Percentiles rank a stretch among this genome's conserved stretches.
These are phyloP conservation scores for Sepioteuthis lessoniana DNA, from an alignment of 2,888 invertebrate genomes.

Conservation along the genomic window DNA sequence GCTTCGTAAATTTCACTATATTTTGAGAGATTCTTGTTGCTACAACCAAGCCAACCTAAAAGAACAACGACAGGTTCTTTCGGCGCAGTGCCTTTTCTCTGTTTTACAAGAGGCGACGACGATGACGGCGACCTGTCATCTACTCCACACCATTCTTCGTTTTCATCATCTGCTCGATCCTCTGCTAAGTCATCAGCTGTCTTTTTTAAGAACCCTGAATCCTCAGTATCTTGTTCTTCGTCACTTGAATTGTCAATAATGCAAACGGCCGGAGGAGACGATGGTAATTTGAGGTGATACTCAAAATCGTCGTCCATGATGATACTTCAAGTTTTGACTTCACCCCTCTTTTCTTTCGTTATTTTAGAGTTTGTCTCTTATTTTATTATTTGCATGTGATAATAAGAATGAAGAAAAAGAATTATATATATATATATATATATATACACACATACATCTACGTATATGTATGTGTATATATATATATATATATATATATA, in stretches of 20 bases:
- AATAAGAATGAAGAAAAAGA: not conserved
- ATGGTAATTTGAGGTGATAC: slow-evolving; percentile 68
- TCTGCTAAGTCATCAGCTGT: slow-evolving; percentile 45
- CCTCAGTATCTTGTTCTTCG: not conserved
- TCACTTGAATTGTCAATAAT: slow-evolving; percentile 41
- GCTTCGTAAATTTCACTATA: slow-evolving; percentile 87
- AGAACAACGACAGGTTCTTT: slow-evolving; percentile 81
- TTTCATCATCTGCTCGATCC: slow-evolving; percentile 51
- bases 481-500: no score
- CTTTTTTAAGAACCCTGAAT: slow-evolving; percentile 43
- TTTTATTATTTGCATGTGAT: not conserved
- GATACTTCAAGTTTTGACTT: not conserved
- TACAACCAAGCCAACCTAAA: slow-evolving; percentile 87
- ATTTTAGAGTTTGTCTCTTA: not conserved
- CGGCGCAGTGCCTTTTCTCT: not conserved
- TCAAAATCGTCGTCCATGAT: slow-evolving; percentile 64
- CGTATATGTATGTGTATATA: no score
- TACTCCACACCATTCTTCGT: slow-evolving; percentile 51
- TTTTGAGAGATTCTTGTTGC: slow-evolving; percentile 85
- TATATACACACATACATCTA: no score
- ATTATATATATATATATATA: no score
- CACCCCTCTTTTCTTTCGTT: not conserved
- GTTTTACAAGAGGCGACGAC: not conserved
- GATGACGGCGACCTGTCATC: not conserved
- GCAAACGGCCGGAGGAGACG: slow-evolving; percentile 54